A percentile compares a stretch with the other conserved stretches of the same genome.
Conservation (phyloP, 2,113 vertebrate genomes). For the Regulus satrapa region DNA sequence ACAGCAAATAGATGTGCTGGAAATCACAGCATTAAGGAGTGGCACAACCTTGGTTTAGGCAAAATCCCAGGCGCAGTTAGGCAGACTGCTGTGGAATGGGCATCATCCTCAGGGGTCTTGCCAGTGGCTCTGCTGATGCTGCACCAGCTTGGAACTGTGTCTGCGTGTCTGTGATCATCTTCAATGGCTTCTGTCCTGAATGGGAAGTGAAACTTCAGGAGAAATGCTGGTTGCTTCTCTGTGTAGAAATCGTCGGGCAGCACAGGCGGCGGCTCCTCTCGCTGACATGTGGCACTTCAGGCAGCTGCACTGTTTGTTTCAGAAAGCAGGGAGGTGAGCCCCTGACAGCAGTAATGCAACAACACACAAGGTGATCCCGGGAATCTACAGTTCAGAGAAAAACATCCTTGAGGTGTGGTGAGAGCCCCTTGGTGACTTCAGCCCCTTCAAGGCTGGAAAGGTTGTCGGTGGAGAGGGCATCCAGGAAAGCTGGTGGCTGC, state of each 20-base stretch:
- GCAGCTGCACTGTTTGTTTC: neutral
- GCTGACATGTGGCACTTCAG: neutral
- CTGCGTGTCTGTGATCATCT: neutral
- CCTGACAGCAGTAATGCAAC: neutral
- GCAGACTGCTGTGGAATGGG: neutral
- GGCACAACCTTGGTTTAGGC: neutral
- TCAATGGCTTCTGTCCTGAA: neutral
- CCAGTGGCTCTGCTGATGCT: neutral
- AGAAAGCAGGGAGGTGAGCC: neutral
- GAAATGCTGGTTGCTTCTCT: neutral
- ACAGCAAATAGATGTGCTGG: neutral
- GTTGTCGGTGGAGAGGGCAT: neutral
- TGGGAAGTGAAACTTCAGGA: conserved; percentile 47
- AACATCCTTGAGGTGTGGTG: neutral
- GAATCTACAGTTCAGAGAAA: neutral
- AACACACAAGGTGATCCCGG: neutral
- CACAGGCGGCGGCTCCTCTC: neutral
- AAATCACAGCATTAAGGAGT: neutral
- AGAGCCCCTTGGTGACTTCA: neutral
- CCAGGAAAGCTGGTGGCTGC: neutral
- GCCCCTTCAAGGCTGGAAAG: neutral
- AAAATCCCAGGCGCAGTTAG: neutral
- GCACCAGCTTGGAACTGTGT: neutral
- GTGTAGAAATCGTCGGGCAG: neutral
- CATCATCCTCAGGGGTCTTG: neutral